phyloP scores from a whole-genome alignment of 2,888 invertebrate species.

The Cephalotes varians region DNA sequence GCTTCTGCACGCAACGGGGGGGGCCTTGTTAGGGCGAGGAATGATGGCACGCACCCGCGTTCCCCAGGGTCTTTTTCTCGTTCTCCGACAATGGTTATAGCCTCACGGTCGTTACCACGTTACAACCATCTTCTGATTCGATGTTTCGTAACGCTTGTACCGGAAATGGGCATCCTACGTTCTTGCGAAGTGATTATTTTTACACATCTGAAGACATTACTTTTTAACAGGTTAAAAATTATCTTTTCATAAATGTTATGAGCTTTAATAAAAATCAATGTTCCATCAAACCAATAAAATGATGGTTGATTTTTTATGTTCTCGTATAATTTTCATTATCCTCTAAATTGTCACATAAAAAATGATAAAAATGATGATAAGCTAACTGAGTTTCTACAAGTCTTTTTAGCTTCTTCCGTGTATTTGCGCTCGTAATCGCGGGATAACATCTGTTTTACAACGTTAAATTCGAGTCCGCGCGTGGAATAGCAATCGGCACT shows the following conservation, averaged over 20 bases:
- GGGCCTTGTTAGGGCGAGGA: slow-evolving; percentile 77
- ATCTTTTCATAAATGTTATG: background rate
- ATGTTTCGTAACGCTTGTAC: slow-evolving; percentile 46
- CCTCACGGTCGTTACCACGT: slow-evolving; percentile 75
- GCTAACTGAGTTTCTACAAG: slow-evolving; percentile 12
- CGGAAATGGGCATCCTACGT: slow-evolving; percentile 36
- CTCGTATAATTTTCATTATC: slow-evolving; percentile 4
- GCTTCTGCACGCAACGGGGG: slow-evolving; percentile 75
- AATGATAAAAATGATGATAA: background rate
- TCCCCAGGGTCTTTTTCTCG: slow-evolving; percentile 70
- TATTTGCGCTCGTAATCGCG: slow-evolving; percentile 67
- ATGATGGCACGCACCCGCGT: slow-evolving; percentile 74
- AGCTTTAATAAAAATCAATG: slow-evolving; percentile 3
- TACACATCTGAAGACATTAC: slow-evolving; percentile 16
- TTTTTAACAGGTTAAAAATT: background rate
- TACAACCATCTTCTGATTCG: slow-evolving; percentile 65
- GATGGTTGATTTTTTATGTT: slow-evolving; percentile 72
- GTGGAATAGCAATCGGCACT: slow-evolving; percentile 59
- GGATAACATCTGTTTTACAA: slow-evolving; percentile 74
- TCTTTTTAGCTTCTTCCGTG: slow-evolving; percentile 40
- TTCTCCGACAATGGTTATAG: slow-evolving; percentile 64
- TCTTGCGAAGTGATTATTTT: slow-evolving; percentile 27
- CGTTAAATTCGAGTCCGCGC: slow-evolving; percentile 69
- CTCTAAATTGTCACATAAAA: background rate
- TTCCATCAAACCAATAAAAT: background rate